Evolutionary conservation across 2,113 vertebrate species (phyloP), one percentile per base, ranked within the genome.

Genomic region (Pangasianodon gigas): DNA sequence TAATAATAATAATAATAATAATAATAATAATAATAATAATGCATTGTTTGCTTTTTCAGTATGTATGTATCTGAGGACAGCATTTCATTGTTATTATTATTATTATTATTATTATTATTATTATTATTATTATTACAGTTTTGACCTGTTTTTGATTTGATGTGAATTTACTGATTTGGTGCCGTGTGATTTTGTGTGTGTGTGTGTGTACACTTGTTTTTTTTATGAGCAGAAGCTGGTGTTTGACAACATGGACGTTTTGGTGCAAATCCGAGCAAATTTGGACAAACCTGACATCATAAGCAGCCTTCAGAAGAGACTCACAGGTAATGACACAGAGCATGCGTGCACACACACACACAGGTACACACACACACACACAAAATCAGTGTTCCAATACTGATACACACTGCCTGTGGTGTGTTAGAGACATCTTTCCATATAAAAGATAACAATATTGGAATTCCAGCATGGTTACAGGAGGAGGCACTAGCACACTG

Each of bases 161-260:
- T 44, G 8, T 44, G 41, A 75, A 24, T 75, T 19, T 44, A 44
- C 29, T 75, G 8, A 75, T 24, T 75, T 75, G 14, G 14, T 71
- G 2, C 2, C 0, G 16, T 71, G 69, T 71, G 21, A 18, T 71
- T 10, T 29, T 65, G 41, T 52, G n/a, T 87, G 60, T 19, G 18
- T 37, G 88, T 21, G 92, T 7, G 26, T 52, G 51, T 85, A 29
- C 51, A 14, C 69, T 60, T 21, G 92, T 9, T 32, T 58, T 88
- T 7, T 29, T 46, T 26, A 84, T 52, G 54, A 51, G 65, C 90
- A 99, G 98, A 99, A 99, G 92, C 93, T 99, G 91, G 98, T 99
- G 91, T 94, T 94, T 0, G 98, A 99, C 92, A 99, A 99, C 94
- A 99, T 98, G 98, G 98, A 99, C 84, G 86, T 96, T 11, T 94